Base-by-base conservation (phyloP, 1,140 invertebrate genomes). In the Listronotus oregonensis region DNA sequence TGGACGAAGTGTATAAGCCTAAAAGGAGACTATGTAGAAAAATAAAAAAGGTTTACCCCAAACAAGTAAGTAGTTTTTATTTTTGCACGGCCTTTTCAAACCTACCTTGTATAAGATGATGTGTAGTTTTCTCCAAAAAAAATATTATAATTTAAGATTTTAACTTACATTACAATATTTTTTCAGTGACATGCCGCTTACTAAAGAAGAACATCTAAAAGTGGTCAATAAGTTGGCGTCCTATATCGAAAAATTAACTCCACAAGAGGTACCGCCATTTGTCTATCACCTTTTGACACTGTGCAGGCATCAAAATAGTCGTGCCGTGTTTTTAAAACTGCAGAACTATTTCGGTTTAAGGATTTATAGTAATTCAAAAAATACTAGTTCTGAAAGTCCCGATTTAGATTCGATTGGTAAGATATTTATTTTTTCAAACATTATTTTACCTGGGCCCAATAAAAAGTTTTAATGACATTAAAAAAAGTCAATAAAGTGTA, bases 191-290 rank as follows among this genome's bases (percentile, higher is more conserved):
- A 73, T 73, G 59, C 60, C 75, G 8, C 52, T 83, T 0, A 77
- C 58, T 15, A 77, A 75, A 70, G 70, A 72, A 9, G 81, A 82
- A 73, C 72, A 77, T 17, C 17, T 73, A 12, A 75, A 74, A 34
- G 73, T 82, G 6, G 68, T 82, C 0, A 80, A 75, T 50, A 82
- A 82, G 67, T 79, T 82, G 63, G 69, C 73, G 10, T 72, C 71
- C n/a, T 75, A 76, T 58, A 68, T 82, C 7, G 77, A 80, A 57
- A 77, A 79, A 39, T 42, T 82, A 17, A 77, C 76, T 1, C 77
- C 80, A 11, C 78, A 80, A 75, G 81, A 82, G 60, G 60, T 83
- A 17, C 82, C 82, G 15, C 68, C 80, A 1, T 70, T 83, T 52
- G 69, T 79, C 9, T 82, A 75, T 65, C 81, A 83, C 59, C 67